Conservation (phyloP, 2,113 vertebrate genomes). For the Elanus axillaris region DNA sequence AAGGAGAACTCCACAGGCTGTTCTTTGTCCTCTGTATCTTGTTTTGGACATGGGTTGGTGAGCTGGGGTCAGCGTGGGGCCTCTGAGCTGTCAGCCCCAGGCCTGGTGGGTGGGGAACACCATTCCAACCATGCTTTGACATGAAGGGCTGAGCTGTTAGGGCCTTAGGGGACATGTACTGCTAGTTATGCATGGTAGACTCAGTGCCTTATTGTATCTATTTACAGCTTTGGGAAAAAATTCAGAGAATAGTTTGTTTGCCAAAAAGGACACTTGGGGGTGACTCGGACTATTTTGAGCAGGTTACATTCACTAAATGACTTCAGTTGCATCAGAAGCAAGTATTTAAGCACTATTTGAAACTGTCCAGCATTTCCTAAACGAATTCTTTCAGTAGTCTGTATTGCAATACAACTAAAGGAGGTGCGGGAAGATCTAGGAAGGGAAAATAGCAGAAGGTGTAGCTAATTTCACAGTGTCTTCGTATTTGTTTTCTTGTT, state of each 20-base stretch:
- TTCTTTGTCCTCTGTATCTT: conserved; percentile 7
- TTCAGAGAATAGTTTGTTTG: neutral
- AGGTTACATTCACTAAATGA: neutral
- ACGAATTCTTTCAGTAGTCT: neutral
- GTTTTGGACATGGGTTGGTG: neutral
- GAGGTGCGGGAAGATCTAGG: neutral
- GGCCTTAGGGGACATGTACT: neutral
- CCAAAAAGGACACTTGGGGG: neutral
- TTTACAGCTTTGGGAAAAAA: conserved; percentile 32
- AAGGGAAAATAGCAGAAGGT: neutral
- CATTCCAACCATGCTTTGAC: neutral
- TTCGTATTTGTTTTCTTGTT: neutral
- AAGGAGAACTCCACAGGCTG: neutral
- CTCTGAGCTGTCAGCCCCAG: neutral
- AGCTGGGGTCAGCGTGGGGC: neutral
- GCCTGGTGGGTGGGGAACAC: neutral
- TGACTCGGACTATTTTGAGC: neutral
- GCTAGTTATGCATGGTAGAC: neutral
- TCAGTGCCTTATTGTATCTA: conserved; percentile 6
- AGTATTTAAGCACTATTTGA: neutral
- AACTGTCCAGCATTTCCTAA: neutral
- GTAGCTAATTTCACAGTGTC: neutral
- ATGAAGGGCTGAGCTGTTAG: neutral
- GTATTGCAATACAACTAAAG: neutral
- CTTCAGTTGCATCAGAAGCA: neutral